These are phyloP conservation scores for Pocillopora grandis DNA, from an alignment of 92 coral and sea anemone genomes.

Conservation along the genomic window DNA sequence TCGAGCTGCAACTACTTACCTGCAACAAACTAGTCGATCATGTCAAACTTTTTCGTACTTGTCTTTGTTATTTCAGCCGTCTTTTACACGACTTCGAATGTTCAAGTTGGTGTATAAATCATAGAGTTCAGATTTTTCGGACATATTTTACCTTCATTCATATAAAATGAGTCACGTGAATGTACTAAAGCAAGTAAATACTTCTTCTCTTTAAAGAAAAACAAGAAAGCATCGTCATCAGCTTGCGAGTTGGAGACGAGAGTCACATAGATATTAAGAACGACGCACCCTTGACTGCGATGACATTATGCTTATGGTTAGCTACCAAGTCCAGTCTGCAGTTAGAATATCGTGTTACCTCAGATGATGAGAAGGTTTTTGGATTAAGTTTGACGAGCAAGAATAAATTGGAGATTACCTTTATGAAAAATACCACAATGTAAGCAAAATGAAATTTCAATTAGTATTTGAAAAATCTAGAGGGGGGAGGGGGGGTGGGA, in stretches of 20 bases:
- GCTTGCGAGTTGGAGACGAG: not conserved
- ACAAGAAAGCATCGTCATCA: slow-evolving; percentile 6
- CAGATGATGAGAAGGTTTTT: not conserved
- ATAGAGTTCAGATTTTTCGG: no score
- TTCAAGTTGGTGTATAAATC: no score
- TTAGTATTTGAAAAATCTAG: not conserved
- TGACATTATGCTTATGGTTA: slow-evolving; percentile 32
- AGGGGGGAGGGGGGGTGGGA: no score
- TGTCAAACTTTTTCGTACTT: no score
- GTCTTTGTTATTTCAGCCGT: no score
- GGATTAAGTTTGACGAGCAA: slow-evolving; percentile 16
- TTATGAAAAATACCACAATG: slow-evolving; percentile 14
- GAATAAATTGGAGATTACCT: slow-evolving; percentile 3
- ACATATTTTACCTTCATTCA: no score
- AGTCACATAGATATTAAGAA: not conserved
- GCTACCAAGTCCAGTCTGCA: slow-evolving; percentile 19
- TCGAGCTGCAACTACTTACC: no score
- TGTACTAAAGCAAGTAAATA: not conserved
- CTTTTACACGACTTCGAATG: no score
- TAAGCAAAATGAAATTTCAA: not conserved
- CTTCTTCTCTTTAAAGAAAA: not conserved
- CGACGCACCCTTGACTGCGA: not conserved
- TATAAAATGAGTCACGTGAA: not conserved
- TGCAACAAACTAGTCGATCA: no score
- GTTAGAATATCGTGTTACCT: slow-evolving; percentile 9